These are phyloP conservation scores for Podocnemis expansa DNA, from an alignment of 2,113 vertebrate genomes.

Conservation along the genomic window DNA sequence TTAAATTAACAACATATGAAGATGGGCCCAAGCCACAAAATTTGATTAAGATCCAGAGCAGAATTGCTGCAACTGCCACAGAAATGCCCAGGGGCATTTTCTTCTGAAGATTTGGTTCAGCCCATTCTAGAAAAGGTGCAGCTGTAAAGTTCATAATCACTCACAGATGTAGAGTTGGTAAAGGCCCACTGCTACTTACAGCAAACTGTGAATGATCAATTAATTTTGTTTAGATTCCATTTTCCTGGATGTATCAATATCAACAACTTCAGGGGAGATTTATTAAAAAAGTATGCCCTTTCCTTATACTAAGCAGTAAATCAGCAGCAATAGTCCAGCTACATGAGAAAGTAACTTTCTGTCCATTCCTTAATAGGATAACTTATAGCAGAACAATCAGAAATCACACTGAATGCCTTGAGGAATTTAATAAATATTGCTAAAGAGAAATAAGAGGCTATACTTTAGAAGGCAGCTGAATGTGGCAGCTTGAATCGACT, in stretches of 20 bases:
- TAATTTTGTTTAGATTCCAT: background rate
- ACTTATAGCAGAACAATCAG: background rate
- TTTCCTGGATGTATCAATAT: background rate
- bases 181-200: background rate
- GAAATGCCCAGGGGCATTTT: background rate
- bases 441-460: background rate
- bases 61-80: background rate
- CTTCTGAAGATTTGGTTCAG: background rate
- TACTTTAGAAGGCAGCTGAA: background rate
- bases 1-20: background rate
- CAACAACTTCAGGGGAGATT: background rate
- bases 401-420: background rate
- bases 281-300: background rate
- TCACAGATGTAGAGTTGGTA: background rate
- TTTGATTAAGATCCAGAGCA: background rate
- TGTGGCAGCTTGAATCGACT: background rate
- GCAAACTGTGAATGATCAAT: background rate
- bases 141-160: background rate
- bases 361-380: background rate
- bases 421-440: conserved; percentile 1
- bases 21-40: background rate
- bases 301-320: background rate
- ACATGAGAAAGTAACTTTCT: background rate
- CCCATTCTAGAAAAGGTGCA: accelerated
- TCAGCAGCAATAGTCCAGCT: background rate